Evolutionary conservation across 2,113 vertebrate species (phyloP).

Genomic region (Lophura nycthemera): DNA sequence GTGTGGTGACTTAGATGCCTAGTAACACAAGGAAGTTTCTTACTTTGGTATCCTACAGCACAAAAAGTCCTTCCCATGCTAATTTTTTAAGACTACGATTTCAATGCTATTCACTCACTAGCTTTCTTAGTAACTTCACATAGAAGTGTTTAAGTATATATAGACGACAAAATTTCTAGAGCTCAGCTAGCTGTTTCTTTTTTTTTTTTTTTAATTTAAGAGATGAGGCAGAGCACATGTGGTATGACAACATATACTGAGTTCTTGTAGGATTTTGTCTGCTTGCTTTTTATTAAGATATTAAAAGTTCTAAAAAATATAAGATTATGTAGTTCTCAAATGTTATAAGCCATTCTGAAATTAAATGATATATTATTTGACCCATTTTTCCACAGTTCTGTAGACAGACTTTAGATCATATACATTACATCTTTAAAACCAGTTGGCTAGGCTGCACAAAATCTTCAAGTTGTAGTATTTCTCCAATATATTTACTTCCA

Average conservation of each 20-base stretch:
- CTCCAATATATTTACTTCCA: not conserved
- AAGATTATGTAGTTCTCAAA: not conserved
- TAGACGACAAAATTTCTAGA: not conserved
- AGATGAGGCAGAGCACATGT: not conserved
- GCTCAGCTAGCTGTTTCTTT: not conserved
- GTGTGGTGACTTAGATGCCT: not conserved
- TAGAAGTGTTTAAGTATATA: not conserved
- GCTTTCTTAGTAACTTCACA: not conserved
- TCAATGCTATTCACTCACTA: slow-evolving; percentile 7
- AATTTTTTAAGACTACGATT: slow-evolving; percentile 40
- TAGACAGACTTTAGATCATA: not conserved
- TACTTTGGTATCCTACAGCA: not conserved
- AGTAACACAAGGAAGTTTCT: slow-evolving; percentile 16
- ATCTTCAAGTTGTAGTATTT: not conserved
- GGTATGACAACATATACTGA: not conserved
- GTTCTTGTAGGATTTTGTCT: not conserved
- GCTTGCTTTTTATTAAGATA: not conserved
- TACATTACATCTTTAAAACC: not conserved
- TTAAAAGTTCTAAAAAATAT: not conserved
- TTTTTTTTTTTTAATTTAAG: not conserved
- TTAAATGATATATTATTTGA: not conserved
- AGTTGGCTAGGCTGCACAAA: not conserved
- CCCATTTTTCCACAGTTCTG: not conserved
- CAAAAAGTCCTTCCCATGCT: slow-evolving; percentile 27
- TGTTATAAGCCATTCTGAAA: not conserved